phyloP scores from a whole-genome alignment of 2,113 vertebrate genomes.

The Salvelinus namaycush region DNA sequence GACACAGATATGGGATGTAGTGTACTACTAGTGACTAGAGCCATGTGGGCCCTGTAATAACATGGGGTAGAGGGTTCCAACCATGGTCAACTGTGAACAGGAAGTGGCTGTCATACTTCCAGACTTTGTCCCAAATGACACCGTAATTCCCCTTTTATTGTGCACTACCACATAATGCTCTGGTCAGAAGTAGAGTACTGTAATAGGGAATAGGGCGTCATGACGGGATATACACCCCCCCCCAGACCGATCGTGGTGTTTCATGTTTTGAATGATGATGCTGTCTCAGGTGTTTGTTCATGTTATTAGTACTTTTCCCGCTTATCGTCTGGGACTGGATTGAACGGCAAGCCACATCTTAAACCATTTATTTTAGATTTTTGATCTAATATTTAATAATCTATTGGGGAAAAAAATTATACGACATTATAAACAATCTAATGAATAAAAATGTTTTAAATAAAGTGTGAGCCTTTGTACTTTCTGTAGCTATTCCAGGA shows the following conservation, averaged over 20 bases:
- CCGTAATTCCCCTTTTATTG: no score
- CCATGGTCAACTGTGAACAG: slow-evolving; percentile 58
- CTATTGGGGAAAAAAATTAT: slow-evolving; percentile 56
- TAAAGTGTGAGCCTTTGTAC: slow-evolving; percentile 11
- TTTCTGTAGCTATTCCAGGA: background rate
- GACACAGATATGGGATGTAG: no score
- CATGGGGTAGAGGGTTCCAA: no score
- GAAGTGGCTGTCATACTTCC: slow-evolving; percentile 50
- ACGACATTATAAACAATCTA: slow-evolving; percentile 62
- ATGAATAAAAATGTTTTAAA: slow-evolving; percentile 67
- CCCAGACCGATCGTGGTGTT: slow-evolving; percentile 23
- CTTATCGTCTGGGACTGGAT: slow-evolving; percentile 59
- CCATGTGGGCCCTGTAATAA: no score
- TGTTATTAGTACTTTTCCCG: slow-evolving; percentile 17
- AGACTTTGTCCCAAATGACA: no score
- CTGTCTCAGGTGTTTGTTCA: background rate
- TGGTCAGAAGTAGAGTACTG: no score
- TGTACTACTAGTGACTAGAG: no score
- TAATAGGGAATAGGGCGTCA: no score
- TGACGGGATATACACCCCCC: no score
- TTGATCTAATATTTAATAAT: slow-evolving; percentile 70
- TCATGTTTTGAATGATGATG: slow-evolving; percentile 47
- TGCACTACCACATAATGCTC: no score
- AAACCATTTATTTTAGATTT: slow-evolving; percentile 58
- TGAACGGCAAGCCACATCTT: slow-evolving; percentile 46